phyloP scores from a whole-genome alignment of 2,888 invertebrate species.

The Belgica antarctica region DNA sequence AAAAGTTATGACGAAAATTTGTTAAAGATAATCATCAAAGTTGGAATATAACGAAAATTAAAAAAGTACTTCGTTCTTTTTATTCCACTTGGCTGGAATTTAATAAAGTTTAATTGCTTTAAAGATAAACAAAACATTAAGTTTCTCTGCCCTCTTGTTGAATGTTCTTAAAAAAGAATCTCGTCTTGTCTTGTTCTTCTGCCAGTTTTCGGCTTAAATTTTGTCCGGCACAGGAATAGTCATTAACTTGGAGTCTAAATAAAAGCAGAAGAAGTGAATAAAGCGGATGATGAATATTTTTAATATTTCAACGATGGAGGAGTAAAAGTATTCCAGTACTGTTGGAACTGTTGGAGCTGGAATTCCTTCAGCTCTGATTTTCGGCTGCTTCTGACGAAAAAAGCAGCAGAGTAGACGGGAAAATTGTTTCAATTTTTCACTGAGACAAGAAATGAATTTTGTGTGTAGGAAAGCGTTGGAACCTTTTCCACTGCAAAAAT shows the following conservation, averaged over 20 bases:
- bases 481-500: too few relatives aligned
- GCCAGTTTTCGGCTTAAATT: too few relatives aligned
- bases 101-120: slow-evolving; percentile 13
- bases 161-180: too few relatives aligned
- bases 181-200: too few relatives aligned
- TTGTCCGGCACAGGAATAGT: neutral
- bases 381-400: neutral
- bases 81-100: neutral
- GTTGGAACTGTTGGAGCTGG: neutral
- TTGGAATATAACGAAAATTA: slow-evolving; percentile 5
- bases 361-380: slow-evolving; percentile 26
- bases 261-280: too few relatives aligned
- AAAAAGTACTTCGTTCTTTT: neutral
- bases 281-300: slow-evolving; percentile 7
- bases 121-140: slow-evolving; percentile 18
- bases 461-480: too few relatives aligned
- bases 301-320: neutral
- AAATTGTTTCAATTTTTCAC: neutral
- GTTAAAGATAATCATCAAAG: neutral
- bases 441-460: neutral
- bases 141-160: too few relatives aligned
- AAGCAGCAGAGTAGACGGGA: neutral
- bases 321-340: slow-evolving; percentile 5
- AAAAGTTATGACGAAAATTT: neutral
- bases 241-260: too few relatives aligned